Base-by-base conservation (phyloP, 1,140 invertebrate genomes). In the Sarcophaga bullata region DNA sequence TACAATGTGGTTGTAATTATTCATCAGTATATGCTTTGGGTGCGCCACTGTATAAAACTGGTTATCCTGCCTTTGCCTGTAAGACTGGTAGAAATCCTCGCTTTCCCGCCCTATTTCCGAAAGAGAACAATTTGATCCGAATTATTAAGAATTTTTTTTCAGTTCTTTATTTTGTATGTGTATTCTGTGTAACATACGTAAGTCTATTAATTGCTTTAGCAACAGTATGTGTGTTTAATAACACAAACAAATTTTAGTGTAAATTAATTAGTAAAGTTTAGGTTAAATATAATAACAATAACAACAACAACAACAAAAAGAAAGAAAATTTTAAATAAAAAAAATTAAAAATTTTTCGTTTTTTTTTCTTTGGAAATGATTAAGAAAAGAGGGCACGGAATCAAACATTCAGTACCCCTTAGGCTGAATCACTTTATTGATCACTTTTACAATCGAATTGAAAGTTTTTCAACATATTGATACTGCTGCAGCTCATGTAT, bases 1-100 rank as follows among this genome's bases (percentile, higher is more conserved):
- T 88, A 87, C 80, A 86, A 89, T 75, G 25, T 90, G 1, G 87
- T 87, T 90, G 89, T 78, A 90, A 90, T 83, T 90, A 90, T 72
- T 86, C 87, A 0, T 87, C 87, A 0, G 86, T 88, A 9, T 88
- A 90, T 62, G 86, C 87, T 1, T 72, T 88, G 48, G 89, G 85
- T 17, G 84, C 86, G 5, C 86, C 87, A 1, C 85, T 90, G 3
- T 90, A 90, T 72, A 85, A 83, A 6, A 81, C 81, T 0, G 89
- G 89, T 0, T 81, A 84, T 58, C 73, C 89, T 0, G 83, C 81
- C 7, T 86, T 86, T 8, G 84, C 84, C 2, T 90, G 89, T 19
- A 75, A 52, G 19, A 87, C 87, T 15, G 89, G 89, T n/a, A 85
- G 81, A 73, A 90, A 89, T 83, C 85, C 84, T 7, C 85, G 87